Conservation (phyloP, 2,113 vertebrate genomes). For the Herpetotheres cachinnans region DNA sequence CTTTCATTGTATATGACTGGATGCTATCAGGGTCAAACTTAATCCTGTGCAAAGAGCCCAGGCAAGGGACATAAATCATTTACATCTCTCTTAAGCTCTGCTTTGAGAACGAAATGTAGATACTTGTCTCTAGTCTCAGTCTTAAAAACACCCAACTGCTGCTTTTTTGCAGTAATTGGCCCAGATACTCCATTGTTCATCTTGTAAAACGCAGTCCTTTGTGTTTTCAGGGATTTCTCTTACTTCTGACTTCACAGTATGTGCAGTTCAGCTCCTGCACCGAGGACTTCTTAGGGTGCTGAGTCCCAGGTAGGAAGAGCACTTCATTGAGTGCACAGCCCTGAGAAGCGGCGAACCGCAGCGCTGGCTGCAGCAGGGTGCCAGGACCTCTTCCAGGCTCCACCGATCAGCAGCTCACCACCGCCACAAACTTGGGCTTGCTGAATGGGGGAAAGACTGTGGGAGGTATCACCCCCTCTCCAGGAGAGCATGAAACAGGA, state of each 20-base stretch:
- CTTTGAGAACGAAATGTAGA: conserved; percentile 7
- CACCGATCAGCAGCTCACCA: neutral
- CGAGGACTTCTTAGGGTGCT: accelerated
- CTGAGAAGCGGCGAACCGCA: accelerated
- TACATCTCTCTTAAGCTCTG: neutral
- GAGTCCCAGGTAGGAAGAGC: neutral
- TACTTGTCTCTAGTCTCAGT: neutral
- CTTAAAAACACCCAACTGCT: neutral
- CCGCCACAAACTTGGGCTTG: accelerated
- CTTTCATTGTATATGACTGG: conserved; percentile 9
- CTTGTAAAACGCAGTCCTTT: neutral
- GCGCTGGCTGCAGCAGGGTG: accelerated
- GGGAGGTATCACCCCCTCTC: neutral
- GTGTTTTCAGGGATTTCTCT: neutral
- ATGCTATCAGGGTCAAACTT: conserved; percentile 26
- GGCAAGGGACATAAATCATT: neutral
- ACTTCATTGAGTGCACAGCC: accelerated
- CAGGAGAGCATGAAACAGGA: neutral
- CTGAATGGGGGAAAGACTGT: accelerated
- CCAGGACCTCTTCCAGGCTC: neutral
- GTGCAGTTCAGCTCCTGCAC: neutral
- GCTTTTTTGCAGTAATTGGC: neutral
- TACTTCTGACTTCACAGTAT: neutral
- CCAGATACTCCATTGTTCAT: neutral
- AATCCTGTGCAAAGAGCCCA: neutral